Evolutionary conservation across 1,140 invertebrate genomes (phyloP), one percentile per base, ranked within the genome.

Genomic region (Drosophila sechellia): DNA sequence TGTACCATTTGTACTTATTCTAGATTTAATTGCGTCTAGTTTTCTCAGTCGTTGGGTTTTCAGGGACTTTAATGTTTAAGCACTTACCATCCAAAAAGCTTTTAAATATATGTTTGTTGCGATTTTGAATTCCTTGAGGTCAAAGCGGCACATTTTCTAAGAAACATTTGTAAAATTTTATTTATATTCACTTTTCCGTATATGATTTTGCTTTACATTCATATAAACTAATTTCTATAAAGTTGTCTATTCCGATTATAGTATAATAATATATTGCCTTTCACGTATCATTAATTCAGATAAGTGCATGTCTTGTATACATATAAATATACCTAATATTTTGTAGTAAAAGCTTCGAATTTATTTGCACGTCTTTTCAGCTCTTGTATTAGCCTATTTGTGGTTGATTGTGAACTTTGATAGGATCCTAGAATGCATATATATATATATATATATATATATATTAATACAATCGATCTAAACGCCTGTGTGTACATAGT

Each of bases 291-390:
- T 52, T 56, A 45, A 49, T 42, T 48, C 50, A 39, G 52, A 57
- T 72, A 75, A 75, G 72, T 76, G 63, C 73, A 54, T 76, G 63
- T 71, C 68, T 61, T 70, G 66, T 70, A 70, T 70, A 53, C 35
- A 73, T 40, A 75, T 75, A 75, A 73, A 73, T 74, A 72, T 75
- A 73, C 45, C 43, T 75, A 74, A 22, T 73, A 43, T 50, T 75
- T 75, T 45, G 53, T 64, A 75, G 52, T 75, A 74, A 77, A 77
- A 58, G 73, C 52, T 66, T 77, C 59, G 63, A 69, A 68, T 68
- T 77, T 77, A 69, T 48, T 77, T 77, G 74, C 73, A 77, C 75
- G 74, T 77, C 74, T 77, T 77, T 77, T 77, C 64, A 77, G 73
- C 73, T 77, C 74, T 52, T 77, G 63, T 48, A 42, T 64, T 74